A percentile compares a stretch with the other conserved stretches of the same genome.
These are phyloP conservation scores for Thymelicus acteon DNA, from an alignment of 2,888 invertebrate genomes.

Conservation along the genomic window DNA sequence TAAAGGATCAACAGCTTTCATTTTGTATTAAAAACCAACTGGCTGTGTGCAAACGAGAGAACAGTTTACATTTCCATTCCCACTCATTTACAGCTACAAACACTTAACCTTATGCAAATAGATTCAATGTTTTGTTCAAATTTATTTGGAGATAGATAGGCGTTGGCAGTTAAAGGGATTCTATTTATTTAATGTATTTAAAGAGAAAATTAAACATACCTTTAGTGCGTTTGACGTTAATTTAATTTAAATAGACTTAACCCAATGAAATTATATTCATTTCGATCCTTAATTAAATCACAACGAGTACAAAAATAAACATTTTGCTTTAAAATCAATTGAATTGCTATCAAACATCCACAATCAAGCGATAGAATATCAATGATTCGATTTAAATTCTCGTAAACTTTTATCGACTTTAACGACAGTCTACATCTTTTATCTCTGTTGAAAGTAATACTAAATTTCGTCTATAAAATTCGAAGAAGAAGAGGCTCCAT, in stretches of 20 bases:
- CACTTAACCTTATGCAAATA: constrained; percentile 15
- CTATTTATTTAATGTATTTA: neutral
- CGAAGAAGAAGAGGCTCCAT: too few species aligned
- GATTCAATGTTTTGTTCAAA: constrained; percentile 7
- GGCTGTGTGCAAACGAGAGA: constrained; percentile 1
- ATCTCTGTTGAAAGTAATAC: neutral
- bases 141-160: neutral
- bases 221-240: neutral
- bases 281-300: neutral
- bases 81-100: constrained; percentile 7
- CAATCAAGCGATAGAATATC: constrained; percentile 48
- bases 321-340: constrained; percentile 37
- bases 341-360: constrained; percentile 39
- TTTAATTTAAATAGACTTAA: neutral
- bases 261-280: neutral
- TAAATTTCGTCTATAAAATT: neutral
- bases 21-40: constrained; percentile 7
- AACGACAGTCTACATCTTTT: constrained; percentile 21
- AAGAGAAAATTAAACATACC: neutral
- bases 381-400: constrained; percentile 49
- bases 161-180: neutral
- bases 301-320: neutral
- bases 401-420: constrained; percentile 50
- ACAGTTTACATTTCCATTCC: neutral
- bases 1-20: constrained; percentile 17